Conservation (phyloP, 2,113 vertebrate species). For the Pleuronectes platessa region DNA sequence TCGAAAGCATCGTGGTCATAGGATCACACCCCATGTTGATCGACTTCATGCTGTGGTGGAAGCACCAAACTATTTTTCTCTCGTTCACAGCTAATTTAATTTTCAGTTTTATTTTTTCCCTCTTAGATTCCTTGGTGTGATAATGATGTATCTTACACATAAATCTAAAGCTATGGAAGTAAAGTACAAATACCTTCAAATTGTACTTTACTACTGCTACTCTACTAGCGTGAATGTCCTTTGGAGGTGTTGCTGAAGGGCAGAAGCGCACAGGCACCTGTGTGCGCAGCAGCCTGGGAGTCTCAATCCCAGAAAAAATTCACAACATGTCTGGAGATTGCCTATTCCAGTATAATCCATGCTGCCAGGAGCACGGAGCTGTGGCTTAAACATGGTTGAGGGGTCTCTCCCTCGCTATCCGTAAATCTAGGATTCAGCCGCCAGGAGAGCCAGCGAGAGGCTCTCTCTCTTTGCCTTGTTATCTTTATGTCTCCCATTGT, state of each 20-base stretch:
- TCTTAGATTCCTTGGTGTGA: too few relatives aligned
- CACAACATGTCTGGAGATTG: constrained; percentile 19
- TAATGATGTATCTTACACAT: too few relatives aligned
- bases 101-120: too few relatives aligned
- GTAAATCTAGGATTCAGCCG: constrained; percentile 49
- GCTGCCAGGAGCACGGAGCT: constrained; percentile 25
- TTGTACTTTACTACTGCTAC: not conserved
- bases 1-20: too few relatives aligned
- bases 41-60: too few relatives aligned
- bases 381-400: constrained; percentile 48
- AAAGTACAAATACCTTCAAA: not conserved
- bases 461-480: constrained; percentile 53
- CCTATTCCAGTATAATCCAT: constrained; percentile 32
- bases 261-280: not conserved
- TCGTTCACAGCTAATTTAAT: too few relatives aligned
- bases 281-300: constrained; percentile 5
- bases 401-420: constrained; percentile 29
- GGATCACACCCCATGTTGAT: too few relatives aligned
- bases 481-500: constrained; percentile 63
- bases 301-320: constrained; percentile 28
- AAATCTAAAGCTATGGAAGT: too few relatives aligned
- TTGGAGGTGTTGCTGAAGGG: not conserved
- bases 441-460: constrained; percentile 33
- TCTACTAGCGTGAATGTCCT: not conserved
- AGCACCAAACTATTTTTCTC: too few relatives aligned